Conservation (phyloP, 2,888 invertebrate species). For the Bombylius discolor region DNA sequence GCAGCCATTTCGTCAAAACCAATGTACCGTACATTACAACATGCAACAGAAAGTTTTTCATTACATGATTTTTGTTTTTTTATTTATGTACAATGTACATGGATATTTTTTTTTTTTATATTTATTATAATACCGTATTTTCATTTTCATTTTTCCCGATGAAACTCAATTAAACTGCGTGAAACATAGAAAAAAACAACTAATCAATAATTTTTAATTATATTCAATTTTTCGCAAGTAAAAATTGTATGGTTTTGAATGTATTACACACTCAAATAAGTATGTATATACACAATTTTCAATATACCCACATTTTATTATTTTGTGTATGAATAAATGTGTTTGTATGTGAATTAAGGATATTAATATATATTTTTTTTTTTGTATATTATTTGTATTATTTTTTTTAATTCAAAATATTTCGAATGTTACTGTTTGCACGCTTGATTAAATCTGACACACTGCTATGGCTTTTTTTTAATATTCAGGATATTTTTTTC, state of each 20-base stretch:
- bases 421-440: background rate
- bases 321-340: background rate
- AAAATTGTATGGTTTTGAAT: constrained; percentile 1
- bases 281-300: background rate
- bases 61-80: too few species aligned
- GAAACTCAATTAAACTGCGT: too few species aligned
- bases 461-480: background rate
- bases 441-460: background rate
- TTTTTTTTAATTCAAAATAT: background rate
- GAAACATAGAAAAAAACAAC: background rate
- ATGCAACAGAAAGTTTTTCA: too few species aligned
- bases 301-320: background rate
- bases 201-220: constrained; percentile 7
- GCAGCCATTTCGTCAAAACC: too few species aligned
- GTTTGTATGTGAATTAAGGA: background rate
- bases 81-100: too few species aligned
- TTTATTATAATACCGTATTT: too few species aligned
- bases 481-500: background rate
- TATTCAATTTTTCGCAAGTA: background rate
- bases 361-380: too few species aligned
- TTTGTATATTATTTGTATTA: too few species aligned
- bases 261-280: background rate
- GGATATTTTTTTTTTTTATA: too few species aligned
- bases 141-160: too few species aligned
- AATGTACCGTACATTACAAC: too few species aligned